Evolutionary conservation across 2,113 vertebrate species (phyloP).

Genomic region (Delphinus delphis): DNA sequence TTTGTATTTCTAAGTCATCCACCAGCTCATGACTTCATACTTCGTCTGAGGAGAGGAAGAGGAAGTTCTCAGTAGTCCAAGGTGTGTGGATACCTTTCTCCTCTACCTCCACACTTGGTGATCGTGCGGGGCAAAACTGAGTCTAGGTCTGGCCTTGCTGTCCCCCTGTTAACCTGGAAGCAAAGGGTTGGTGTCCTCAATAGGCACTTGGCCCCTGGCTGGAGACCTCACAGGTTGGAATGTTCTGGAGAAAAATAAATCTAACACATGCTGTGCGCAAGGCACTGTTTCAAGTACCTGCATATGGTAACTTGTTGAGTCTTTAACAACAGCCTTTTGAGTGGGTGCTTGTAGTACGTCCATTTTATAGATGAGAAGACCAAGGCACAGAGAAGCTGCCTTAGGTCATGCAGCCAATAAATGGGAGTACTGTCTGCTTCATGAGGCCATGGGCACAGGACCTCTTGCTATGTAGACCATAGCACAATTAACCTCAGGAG

Average conservation of each 20-base stretch:
- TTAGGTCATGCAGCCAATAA: background rate
- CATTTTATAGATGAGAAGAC: background rate
- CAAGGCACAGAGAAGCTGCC: background rate
- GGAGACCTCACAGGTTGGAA: background rate
- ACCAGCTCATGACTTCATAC: background rate
- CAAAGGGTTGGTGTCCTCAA: background rate
- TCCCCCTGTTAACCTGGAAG: background rate
- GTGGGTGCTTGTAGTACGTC: background rate
- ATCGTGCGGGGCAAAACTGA: background rate
- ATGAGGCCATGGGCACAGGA: fast-evolving
- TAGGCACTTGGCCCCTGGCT: background rate
- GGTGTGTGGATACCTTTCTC: background rate
- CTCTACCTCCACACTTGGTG: background rate
- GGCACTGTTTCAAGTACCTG: background rate
- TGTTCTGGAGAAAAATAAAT: background rate
- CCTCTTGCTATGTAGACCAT: background rate
- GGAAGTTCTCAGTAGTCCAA: background rate
- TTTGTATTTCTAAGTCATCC: background rate
- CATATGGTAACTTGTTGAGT: background rate
- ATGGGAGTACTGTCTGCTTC: background rate
- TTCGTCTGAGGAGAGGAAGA: background rate
- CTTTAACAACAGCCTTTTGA: background rate
- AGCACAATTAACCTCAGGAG: background rate
- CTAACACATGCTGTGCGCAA: background rate
- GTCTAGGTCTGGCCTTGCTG: background rate